Evolutionary conservation across 2,888 invertebrate genomes (phyloP).

Genomic region (Balanococcus diminutus): DNA sequence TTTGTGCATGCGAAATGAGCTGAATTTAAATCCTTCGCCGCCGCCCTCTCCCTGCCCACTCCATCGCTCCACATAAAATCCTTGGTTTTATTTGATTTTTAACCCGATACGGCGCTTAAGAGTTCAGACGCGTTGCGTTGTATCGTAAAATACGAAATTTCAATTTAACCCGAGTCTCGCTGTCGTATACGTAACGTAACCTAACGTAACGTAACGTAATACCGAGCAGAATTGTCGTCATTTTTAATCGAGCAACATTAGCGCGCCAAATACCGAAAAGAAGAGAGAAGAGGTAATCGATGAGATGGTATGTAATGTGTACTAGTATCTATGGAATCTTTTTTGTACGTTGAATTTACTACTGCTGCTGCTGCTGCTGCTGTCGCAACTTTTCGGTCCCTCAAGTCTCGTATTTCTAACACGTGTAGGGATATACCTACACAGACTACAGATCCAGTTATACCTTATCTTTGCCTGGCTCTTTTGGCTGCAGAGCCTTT

Average conservation of each 20-base stretch:
- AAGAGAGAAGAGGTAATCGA: not conserved
- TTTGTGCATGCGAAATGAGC: not conserved
- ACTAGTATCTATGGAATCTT: no score
- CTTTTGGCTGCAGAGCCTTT: not conserved
- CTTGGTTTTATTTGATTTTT: slow-evolving; percentile 13
- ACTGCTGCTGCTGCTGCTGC: not conserved
- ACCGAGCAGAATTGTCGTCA: not conserved
- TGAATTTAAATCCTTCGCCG: not conserved
- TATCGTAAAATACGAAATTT: not conserved
- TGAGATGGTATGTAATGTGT: not conserved
- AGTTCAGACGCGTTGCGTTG: not conserved
- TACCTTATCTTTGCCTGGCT: not conserved
- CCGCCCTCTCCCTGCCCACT: not conserved
- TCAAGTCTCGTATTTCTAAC: slow-evolving; percentile 4
- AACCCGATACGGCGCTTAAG: not conserved
- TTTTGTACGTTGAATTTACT: not conserved
- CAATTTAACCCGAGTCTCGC: not conserved
- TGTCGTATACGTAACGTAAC: not conserved
- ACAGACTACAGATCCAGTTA: not conserved
- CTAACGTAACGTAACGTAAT: not conserved
- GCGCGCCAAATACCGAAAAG: not conserved
- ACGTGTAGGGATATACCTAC: not conserved
- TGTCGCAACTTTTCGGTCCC: no score
- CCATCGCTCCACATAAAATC: not conserved
- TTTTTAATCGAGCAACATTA: not conserved